Evolutionary conservation across 2,888 invertebrate genomes (phyloP).

Genomic region (Zonitis immaculata): DNA sequence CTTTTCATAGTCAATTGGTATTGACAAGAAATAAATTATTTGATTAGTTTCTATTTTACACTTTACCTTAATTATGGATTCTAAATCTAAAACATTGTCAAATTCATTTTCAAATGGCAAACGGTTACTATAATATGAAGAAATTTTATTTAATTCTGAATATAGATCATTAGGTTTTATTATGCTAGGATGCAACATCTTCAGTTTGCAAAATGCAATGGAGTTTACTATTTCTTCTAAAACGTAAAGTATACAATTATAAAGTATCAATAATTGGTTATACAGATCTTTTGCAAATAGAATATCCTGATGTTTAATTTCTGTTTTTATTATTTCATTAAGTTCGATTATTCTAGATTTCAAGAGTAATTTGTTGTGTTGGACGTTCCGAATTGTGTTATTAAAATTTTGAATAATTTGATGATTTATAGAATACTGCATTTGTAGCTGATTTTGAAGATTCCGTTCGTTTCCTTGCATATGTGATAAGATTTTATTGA

Average conservation of each 20-base stretch:
- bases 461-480: not conserved
- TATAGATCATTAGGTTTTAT: constrained; percentile 6
- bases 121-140: no score
- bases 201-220: constrained; percentile 16
- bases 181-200: constrained; percentile 13
- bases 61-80: no score
- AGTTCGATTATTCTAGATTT: no score
- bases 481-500: not conserved
- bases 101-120: no score
- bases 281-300: constrained; percentile 11
- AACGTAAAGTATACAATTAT: constrained; percentile 3
- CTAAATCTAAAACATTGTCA: no score
- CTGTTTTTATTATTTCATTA: not conserved
- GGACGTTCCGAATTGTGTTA: constrained; percentile 2
- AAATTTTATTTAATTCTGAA: no score
- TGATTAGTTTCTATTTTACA: no score
- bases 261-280: constrained; percentile 10
- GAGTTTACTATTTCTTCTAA: constrained; percentile 15
- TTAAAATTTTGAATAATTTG: not conserved
- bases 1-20: not conserved
- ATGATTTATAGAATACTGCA: not conserved
- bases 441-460: not conserved
- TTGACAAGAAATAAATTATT: no score
- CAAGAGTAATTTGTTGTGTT: constrained; percentile 9
- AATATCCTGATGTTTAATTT: constrained; percentile 6